Base-by-base conservation (phyloP, 1,140 invertebrate genomes). In the Eriocheir sinensis region DNA sequence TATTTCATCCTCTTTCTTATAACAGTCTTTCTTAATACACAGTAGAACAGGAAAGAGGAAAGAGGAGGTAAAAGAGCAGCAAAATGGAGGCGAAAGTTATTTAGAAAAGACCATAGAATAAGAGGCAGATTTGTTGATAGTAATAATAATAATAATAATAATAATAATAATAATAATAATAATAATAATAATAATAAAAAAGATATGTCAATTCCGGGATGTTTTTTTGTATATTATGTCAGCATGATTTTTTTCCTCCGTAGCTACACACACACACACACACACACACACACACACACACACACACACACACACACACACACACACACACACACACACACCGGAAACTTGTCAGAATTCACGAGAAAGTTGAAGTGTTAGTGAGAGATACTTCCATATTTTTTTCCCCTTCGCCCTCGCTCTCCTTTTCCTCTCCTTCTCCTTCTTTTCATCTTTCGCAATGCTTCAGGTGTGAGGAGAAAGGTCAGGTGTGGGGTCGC, bases 321-420 rank as follows among this genome's bases (percentile, higher is more conserved):
- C 40, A 89, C 40, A 89, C 40, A 89, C 40, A 89, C 40, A 89
- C 40, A 89, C 40, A 89, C 40, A 89, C 40, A 89, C 40, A 89
- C 40, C 32, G 12, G 15, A 21, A 6, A n/a, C 34, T 41, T 38
- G 1, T 36, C n/a, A 89, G 3, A 4, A 15, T 4, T 32, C 27
- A 0, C 3, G 17, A 44, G n/a, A n/a, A n/a, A n/a, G n/a, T n/a
- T n/a, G n/a, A n/a, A n/a, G n/a, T n/a, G n/a, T n/a, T n/a, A n/a
- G n/a, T n/a, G n/a, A n/a, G n/a, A n/a, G n/a, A n/a, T n/a, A n/a
- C n/a, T n/a, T 72, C 60, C 60, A 12, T 72, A 72, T n/a, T n/a
- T 15, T 72, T n/a, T n/a, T n/a, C 60, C 60, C 60, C 60, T n/a
- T n/a, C 60, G 12, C 60, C 60, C 60, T n/a, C 60, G 12, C 60